Conservation (phyloP, 2,888 invertebrate species). For the Sesamia inferens region DNA sequence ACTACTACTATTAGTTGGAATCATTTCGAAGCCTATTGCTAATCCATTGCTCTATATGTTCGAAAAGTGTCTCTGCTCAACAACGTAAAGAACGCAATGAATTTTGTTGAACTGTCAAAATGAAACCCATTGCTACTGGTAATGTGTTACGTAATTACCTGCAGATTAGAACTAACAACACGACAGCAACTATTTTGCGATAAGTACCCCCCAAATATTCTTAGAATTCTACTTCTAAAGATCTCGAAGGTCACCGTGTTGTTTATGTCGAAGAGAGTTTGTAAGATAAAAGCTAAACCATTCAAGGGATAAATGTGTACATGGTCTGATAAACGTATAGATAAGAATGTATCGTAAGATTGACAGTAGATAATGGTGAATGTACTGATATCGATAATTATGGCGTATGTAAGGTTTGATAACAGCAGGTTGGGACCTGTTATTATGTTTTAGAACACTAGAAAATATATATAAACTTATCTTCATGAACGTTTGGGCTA, state of each 20-base stretch:
- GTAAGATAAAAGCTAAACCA: conserved; percentile 36
- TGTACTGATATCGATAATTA: conserved; percentile 38
- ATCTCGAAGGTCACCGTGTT: conserved; percentile 25
- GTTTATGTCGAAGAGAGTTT: conserved; percentile 21
- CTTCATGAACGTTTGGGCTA: neutral
- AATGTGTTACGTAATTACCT: too few species aligned
- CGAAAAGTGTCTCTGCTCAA: too few species aligned
- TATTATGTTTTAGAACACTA: neutral
- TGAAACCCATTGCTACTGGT: too few species aligned
- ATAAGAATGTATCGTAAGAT: conserved; percentile 50
- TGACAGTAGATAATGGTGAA: conserved; percentile 40
- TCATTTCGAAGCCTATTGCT: too few species aligned
- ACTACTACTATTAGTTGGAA: too few species aligned
- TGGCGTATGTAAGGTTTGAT: conserved; percentile 20
- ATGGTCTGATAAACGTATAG: conserved; percentile 49
- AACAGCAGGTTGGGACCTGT: neutral
- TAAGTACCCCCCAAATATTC: conserved; percentile 23
- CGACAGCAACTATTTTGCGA: neutral
- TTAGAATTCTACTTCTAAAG: conserved; percentile 13
- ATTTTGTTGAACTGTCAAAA: too few species aligned
- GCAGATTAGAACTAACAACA: neutral
- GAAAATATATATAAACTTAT: neutral
- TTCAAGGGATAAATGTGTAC: conserved; percentile 33
- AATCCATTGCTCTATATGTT: too few species aligned
- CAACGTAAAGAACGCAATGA: too few species aligned